Percentiles rank a stretch among this genome's conserved stretches.
Evolutionary conservation across 2,888 invertebrate species (phyloP).

Genomic region (Thumatha senex): DNA sequence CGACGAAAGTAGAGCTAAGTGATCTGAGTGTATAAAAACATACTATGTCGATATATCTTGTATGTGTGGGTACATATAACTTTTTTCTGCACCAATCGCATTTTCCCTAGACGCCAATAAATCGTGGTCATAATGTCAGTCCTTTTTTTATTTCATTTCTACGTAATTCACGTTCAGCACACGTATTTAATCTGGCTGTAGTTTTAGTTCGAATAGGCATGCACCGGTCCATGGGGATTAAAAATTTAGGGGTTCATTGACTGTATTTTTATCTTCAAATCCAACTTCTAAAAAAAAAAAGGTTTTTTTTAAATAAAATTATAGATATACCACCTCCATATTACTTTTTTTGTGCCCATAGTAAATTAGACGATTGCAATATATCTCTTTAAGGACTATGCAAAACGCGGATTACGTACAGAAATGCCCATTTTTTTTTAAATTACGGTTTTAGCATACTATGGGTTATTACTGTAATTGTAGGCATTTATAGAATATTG

Average conservation of each 20-base stretch:
- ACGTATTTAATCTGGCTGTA: constrained; percentile 78
- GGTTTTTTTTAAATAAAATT: neutral
- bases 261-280: neutral
- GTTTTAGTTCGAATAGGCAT: constrained; percentile 59
- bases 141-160: constrained; percentile 37
- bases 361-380: no score
- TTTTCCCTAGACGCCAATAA: constrained; percentile 49
- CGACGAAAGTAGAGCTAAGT: no score
- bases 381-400: no score
- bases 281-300: no score
- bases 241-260: constrained; percentile 12
- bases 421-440: no score
- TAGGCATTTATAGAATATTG: no score
- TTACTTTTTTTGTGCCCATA: no score
- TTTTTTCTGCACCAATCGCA: constrained; percentile 21
- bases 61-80: neutral
- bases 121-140: constrained; percentile 51
- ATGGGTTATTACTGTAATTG: no score
- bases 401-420: no score
- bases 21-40: neutral
- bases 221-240: constrained; percentile 34
- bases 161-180: constrained; percentile 68
- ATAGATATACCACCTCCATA: no score
- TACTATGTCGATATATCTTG: neutral
- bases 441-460: no score